Evolutionary conservation across 2,113 vertebrate genomes (phyloP).

Genomic region (Antennarius striatus): DNA sequence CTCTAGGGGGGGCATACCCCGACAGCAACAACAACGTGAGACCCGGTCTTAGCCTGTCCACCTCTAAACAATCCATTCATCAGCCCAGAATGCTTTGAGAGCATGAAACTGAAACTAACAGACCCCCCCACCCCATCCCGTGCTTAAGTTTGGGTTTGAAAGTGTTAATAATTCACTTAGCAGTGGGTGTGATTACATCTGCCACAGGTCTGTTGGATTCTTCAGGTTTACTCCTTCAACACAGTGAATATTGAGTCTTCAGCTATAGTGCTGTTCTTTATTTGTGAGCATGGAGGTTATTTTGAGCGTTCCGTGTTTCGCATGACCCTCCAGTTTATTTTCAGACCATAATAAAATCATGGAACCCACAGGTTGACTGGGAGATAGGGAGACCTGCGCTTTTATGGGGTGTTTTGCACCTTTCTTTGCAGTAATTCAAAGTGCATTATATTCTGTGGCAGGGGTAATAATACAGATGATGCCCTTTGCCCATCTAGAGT

Average conservation of each 20-base stretch:
- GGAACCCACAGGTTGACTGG: slow-evolving; percentile 2
- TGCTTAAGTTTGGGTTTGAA: neutral
- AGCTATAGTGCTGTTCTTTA: too few relatives aligned
- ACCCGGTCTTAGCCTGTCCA: slow-evolving; percentile 13
- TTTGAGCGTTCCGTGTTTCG: too few relatives aligned
- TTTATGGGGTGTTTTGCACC: neutral
- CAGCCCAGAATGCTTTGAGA: slow-evolving; percentile 41
- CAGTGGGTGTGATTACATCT: neutral
- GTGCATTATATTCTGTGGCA: neutral
- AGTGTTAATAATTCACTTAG: neutral
- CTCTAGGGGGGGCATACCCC: neutral
- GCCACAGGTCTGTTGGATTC: too few relatives aligned
- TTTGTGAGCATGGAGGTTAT: too few relatives aligned
- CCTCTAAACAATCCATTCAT: slow-evolving; percentile 40
- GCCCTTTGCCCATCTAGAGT: neutral
- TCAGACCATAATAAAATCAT: slow-evolving; percentile 27
- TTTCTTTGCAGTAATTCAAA: neutral
- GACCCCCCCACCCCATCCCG: neutral
- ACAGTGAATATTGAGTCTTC: too few relatives aligned
- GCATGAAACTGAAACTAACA: slow-evolving; percentile 21
- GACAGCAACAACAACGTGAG: too few relatives aligned
- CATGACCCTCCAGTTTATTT: neutral
- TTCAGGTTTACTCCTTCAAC: too few relatives aligned
- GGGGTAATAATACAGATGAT: slow-evolving; percentile 9
- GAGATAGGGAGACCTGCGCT: slow-evolving; percentile 15